These are phyloP conservation scores for Liparis tanakae DNA, from an alignment of 2,797 vertebrate species.

Conservation along the genomic window DNA sequence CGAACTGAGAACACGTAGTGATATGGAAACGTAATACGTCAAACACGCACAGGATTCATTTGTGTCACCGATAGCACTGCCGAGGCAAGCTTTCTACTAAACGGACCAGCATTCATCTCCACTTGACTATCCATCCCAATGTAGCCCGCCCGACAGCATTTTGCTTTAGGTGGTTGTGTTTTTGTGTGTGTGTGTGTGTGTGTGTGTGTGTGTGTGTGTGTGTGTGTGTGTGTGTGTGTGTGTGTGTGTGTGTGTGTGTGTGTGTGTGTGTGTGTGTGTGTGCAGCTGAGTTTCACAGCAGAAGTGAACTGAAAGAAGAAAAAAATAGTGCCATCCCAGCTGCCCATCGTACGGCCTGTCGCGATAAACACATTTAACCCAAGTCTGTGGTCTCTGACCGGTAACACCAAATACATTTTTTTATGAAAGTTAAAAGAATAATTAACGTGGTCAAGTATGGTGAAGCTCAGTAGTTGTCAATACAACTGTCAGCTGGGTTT, in stretches of 20 bases:
- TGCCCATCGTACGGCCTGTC: background rate
- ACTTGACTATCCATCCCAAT: background rate
- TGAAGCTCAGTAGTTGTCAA: conserved; percentile 15
- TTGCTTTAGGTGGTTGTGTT: background rate
- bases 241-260: background rate
- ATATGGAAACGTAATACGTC: conserved; percentile 25
- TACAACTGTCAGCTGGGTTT: background rate
- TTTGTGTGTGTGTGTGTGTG: background rate
- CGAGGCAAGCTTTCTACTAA: conserved; percentile 1
- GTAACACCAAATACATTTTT: background rate
- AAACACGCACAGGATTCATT: background rate
- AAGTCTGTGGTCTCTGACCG: background rate
- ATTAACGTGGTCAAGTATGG: background rate
- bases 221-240: background rate
- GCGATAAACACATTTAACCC: background rate
- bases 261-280: conserved; percentile 57
- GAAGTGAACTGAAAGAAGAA: conserved; percentile 71
- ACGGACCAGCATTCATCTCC: background rate
- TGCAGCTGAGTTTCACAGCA: conserved; percentile 76
- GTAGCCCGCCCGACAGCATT: background rate
- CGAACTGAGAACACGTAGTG: background rate
- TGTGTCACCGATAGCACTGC: background rate
- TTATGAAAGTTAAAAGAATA: no score
- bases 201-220: background rate
- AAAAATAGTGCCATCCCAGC: background rate